Base-by-base conservation (phyloP, 2,888 invertebrate genomes). In the Reticulitermes lucifugus region DNA sequence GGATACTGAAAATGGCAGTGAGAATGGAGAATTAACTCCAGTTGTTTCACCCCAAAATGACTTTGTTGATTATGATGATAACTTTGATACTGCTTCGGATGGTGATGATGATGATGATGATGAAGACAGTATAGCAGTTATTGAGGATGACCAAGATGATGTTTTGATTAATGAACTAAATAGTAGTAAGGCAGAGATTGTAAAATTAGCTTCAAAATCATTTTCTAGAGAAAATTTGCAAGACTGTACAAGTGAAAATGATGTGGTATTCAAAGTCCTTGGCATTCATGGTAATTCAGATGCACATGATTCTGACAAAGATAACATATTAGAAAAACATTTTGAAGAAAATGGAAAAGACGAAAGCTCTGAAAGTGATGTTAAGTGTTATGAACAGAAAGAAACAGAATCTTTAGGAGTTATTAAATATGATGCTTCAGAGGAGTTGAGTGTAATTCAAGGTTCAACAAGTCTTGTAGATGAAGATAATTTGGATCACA, bases 71-170 rank as follows among this genome's bases (percentile, higher is more conserved):
- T 84, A 86, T n/a, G 86, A 86, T 71, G 86, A 86, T 46, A 46
- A 84, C 35, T 86, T 86, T 77, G 84, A 86, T 51, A 86, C 86
- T 51, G 86, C 86, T 22, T 86, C 86, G 29, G 86, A 85, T 82
- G 81, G 81, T 70, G 81, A 81, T 70, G 55, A 80, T 41, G 79
- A 79, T 4, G 71, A 71, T 71, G 84, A 85, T 73, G 81, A 41
- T 21, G 80, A 80, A 0, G 84, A 84, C 35, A 86, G 86, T 59
- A 84, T 85, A 59, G 85, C 75, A 80, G 80, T 83, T 22, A 65
- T 79, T 35, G 59, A 79, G 35, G 65, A 55, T 46, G 84, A 25
- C 2, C 43, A 75, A 41, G 55, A 59, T n/a, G 80, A 21, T 35
- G 59, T 29, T 25, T 43, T 25, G 18, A 21, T 60, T 81, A 81